Evolutionary conservation across 35 echinoderm and acorn worm genomes (phyloP), one percentile per base, ranked within the genome.

Genomic region (Ophiothrix spiculata): DNA sequence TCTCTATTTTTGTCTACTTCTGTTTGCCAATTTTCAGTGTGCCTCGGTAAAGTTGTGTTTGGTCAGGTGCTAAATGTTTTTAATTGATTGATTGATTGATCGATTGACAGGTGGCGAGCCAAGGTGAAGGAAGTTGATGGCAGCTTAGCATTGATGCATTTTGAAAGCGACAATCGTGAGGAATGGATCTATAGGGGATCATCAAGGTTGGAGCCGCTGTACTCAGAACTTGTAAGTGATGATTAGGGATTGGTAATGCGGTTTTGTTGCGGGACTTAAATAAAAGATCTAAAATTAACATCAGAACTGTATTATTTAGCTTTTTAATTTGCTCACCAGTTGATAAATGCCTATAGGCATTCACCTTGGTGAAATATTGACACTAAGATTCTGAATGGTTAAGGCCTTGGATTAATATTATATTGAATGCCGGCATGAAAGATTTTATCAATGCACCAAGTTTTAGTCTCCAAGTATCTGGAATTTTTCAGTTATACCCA

Each of bases 111-210:
- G 95, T 93, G 91, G 86, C 90, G 85, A 77, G 91, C 95, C 34
- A 84, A 75, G 41, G 95, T 97, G 0, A 23, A 88, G 11, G 88
- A 97, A 46, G 95, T 97, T 0, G 86, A 97, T 40, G 85, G 91
- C 38, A 93, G 91, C 64, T 54, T 97, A 17, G 95, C 90, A n/a
- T 82, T 90, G 35, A 93, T 97, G 95, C 80, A 87, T 8, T 97
- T 93, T 85, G 78, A 77, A 4, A 83, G 81, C 15, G 83, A 88
- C 74, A 56, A 77, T 35, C 88, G 88, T 56, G 90, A 77, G 32
- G 95, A 97, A 75, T 97, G 95, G 95, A 87, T 97, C 0, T 97
- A 97, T 41, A 84, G 91, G 80, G 95, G 95, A 31, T 97, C 95
- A 13, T 85, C 95, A 38, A 84, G 95, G 40, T 60, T 97, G 0